Evolutionary conservation across 2,113 vertebrate species (phyloP).

Genomic region (Odobenus rosmarus): DNA sequence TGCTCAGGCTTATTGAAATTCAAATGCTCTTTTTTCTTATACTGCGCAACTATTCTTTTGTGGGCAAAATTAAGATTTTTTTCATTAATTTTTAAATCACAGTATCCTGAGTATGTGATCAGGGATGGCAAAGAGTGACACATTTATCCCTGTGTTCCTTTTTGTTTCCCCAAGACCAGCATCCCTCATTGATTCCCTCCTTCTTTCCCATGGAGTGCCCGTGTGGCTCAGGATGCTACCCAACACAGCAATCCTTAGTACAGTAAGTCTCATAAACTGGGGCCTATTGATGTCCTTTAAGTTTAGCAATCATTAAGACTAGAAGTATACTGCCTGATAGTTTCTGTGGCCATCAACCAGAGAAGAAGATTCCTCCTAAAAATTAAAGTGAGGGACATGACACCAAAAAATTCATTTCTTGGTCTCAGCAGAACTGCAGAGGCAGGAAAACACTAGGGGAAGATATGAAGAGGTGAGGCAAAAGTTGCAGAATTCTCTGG

Average conservation of each 20-base stretch:
- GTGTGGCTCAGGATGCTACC: not conserved
- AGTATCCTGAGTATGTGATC: not conserved
- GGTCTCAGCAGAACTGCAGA: not conserved
- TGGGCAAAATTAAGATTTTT: not conserved
- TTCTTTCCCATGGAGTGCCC: not conserved
- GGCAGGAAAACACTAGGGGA: not conserved
- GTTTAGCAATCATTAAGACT: not conserved
- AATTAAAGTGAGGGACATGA: not conserved
- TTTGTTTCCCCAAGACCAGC: not conserved
- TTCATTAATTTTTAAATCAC: conserved; percentile 7
- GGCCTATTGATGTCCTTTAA: not conserved
- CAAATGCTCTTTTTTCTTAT: not conserved
- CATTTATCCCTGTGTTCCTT: no score
- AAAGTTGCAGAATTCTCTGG: not conserved
- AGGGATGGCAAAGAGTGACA: not conserved
- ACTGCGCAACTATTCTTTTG: not conserved
- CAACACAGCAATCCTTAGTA: no score
- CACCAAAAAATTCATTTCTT: not conserved
- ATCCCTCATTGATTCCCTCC: no score
- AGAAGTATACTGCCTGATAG: not conserved
- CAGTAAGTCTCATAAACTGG: not conserved
- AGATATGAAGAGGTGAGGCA: not conserved
- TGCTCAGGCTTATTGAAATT: not conserved
- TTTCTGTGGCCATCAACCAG: not conserved
- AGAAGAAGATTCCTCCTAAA: not conserved